A percentile compares a stretch with the other conserved stretches of the same genome.
Evolutionary conservation across 92 coral and sea anemone genomes (phyloP).

Genomic region (Pocillopora meandrina): DNA sequence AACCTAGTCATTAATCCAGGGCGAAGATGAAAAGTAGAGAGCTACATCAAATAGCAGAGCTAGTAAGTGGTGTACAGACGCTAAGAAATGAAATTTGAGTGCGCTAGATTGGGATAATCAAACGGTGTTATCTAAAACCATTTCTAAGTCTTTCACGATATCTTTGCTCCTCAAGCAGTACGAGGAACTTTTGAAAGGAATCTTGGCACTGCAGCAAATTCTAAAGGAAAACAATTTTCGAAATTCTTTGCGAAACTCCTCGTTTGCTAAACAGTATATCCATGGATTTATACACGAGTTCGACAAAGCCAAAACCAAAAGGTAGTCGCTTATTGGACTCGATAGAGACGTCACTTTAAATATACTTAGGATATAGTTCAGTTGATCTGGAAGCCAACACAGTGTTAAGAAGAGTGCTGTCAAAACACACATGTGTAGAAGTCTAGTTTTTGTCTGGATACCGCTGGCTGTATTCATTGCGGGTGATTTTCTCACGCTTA

Average conservation of each 20-base stretch:
- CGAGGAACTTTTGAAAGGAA: not conserved
- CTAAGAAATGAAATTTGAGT: not conserved
- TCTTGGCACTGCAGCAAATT: not conserved
- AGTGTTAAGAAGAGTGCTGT: not conserved
- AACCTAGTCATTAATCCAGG: too few species aligned
- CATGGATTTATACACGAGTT: slow-evolving; percentile 5
- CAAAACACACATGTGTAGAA: slow-evolving; percentile 18
- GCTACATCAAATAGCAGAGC: too few species aligned
- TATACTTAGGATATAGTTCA: not conserved
- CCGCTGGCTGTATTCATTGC: slow-evolving; percentile 3
- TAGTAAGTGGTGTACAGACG: not conserved
- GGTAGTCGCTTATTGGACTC: not conserved
- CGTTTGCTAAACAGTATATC: slow-evolving; percentile 4
- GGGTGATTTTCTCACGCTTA: slow-evolving; percentile 2
- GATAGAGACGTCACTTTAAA: not conserved
- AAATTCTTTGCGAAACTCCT: slow-evolving; percentile 2
- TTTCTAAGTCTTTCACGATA: not conserved
- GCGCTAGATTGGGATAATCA: not conserved
- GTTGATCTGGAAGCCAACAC: slow-evolving; percentile 18
- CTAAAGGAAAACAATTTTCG: not conserved
- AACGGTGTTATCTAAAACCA: not conserved
- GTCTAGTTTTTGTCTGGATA: not conserved
- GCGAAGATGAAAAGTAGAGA: too few species aligned
- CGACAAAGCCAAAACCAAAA: not conserved
- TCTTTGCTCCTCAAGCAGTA: not conserved